Base-by-base conservation (phyloP, 2,113 vertebrate genomes). In the Neolamprologus modestus region DNA sequence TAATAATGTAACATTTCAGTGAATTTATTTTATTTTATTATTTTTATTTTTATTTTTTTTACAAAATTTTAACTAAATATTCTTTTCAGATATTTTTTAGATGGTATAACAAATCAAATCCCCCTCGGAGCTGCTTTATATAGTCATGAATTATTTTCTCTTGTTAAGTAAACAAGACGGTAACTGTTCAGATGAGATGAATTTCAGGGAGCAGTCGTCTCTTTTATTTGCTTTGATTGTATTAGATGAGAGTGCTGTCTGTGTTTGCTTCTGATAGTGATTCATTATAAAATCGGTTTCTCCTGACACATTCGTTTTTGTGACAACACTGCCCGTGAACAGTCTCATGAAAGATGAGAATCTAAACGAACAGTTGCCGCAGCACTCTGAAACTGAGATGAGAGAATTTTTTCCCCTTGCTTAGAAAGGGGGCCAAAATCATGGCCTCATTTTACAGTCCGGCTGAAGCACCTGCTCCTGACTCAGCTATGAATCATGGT, bases 401-500 rank as follows among this genome's bases (percentile, higher is more conserved):
- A 33, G 61, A 83, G 24, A 54, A 11, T 7, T 1, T 76, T 33
- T 31, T 8, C 54, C 37, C 17, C 52, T 21, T 19, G 33, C 28
- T 33, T 9, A 17, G 14, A 14, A 47, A 35, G 13, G 24, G 13
- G 59, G 7, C 31, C 26, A 12, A 6, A 57, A 90, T 92, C 79
- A n/a, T 10, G 2, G 16, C 26, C 21, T 86, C 45, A 59, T 88
- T 91, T 82, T 84, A 40, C 82, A 84, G 71, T 82, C 84, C 54
- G 12, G 88, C 35, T 52, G 9, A 59, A 87, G 42, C 92, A 94
- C 91, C 93, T 94, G 93, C 84, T 93, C 68, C 83, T 94, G 93
- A 94, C 90, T 94, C 93, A 89, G 87, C 87, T 86, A 84, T 92
- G 91, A 92, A 42, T 92, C 89, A 92, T 10, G 37, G 63, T 31